phyloP scores from a whole-genome alignment of 2,888 invertebrate genomes.

The Oligia fasciuncula region DNA sequence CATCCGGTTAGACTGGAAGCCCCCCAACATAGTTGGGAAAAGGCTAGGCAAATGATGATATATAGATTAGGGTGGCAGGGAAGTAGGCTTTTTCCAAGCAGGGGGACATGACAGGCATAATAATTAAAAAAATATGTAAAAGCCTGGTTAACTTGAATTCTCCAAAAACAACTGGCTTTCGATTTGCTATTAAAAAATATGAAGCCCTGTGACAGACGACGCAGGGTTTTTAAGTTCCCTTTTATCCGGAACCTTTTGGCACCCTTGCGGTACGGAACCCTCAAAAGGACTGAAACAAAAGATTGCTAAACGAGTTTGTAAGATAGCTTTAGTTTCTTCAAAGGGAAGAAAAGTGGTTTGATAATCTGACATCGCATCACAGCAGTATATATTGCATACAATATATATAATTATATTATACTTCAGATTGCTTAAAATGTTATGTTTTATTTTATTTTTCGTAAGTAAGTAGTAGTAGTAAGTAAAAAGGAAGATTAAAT shows the following conservation, averaged over 20 bases:
- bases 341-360: slow-evolving; percentile 2
- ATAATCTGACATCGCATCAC: slow-evolving; percentile 9
- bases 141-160: not conserved
- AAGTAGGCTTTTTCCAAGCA: not conserved
- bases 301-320: slow-evolving; percentile 32
- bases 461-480: not conserved
- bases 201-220: not conserved
- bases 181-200: not conserved
- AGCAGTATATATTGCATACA: not conserved
- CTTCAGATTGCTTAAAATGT: not conserved
- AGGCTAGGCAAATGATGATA: no score
- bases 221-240: not conserved
- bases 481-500: not conserved
- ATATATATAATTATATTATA: no score
- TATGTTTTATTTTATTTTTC: not conserved
- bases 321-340: slow-evolving; percentile 15
- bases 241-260: not conserved
- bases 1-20: no score
- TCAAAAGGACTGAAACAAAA: slow-evolving; percentile 25
- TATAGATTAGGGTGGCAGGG: not conserved
- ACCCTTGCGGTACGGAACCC: not conserved
- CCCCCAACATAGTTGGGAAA: no score
- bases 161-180: no score
- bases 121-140: not conserved
- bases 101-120: not conserved